Base-by-base conservation (phyloP, 2,797 vertebrate genomes). In the Gymnocypris eckloni region DNA sequence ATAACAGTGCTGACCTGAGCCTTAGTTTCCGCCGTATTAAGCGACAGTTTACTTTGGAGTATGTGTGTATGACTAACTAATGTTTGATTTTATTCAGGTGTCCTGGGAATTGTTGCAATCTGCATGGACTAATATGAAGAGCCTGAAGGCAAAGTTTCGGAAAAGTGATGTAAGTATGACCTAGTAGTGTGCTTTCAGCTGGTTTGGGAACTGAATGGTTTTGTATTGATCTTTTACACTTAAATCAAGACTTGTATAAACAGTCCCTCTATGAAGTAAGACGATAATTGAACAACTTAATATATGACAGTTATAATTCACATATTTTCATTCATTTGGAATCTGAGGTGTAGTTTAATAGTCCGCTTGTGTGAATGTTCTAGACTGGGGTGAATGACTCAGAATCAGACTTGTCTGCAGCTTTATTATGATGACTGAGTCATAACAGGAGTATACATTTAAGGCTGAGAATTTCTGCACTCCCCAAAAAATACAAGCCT, bases 111-210 rank as follows among this genome's bases (percentile, higher is more conserved):
- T 78, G 87, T 72, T 91, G 92, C 89, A 91, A 91, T 91, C 94
- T 98, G 96, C 95, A 97, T 98, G 97, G 96, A 95, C 94, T 92
- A 98, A 94, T 94, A 99, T 99, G 98, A 99, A 99, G 96, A 99
- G 98, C 94, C 95, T 99, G 90, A 99, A 99, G 97, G 98, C 98
- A 83, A 99, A 99, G 96, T 99, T 99, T 94, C 96, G 98, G 89
- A 99, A 99, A 93, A 98, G 95, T 90, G 98, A 99, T 89, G 98
- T 99, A 96, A 99, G 98, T 97, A 91, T 56, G 48, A 72, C 71
- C 77, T 66, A 59, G 15, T 66, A 59, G 15, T 41, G 70, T 72
- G n/a, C n/a, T 41, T 52, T 61, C 25, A 56, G 59, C 79, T 39
- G 28, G 4, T 33, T 59, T 80, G 78, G 4, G 33, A 73, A 66